Conservation (phyloP, 2,113 vertebrate genomes). For the Erpornis zantholeuca region DNA sequence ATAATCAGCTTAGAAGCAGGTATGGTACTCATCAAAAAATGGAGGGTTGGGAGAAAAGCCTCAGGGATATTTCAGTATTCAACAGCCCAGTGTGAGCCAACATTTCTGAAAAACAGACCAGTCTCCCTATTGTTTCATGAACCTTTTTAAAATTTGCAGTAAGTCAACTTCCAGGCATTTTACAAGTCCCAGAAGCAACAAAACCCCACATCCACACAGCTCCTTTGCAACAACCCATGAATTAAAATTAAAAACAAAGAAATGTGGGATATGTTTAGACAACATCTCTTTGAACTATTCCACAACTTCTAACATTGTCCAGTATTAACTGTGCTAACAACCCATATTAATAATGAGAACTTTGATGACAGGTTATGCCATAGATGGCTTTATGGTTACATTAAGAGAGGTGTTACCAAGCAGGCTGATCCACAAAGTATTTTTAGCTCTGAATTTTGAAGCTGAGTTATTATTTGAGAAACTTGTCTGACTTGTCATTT, state of each 20-base stretch:
- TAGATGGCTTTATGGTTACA: background rate
- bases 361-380: background rate
- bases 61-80: constrained; percentile 3
- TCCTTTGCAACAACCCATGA: background rate
- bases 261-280: background rate
- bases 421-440: background rate
- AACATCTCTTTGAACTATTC: background rate
- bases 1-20: constrained; percentile 4
- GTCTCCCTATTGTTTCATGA: background rate
- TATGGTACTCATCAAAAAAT: background rate
- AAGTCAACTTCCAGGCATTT: constrained; percentile 20
- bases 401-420: constrained; percentile 8
- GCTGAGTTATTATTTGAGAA: background rate
- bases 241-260: background rate
- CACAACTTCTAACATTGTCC: background rate
- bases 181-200: background rate
- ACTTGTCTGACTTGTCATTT: constrained; percentile 46
- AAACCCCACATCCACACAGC: background rate
- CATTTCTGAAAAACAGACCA: background rate
- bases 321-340: background rate
- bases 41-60: constrained; percentile 7
- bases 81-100: constrained; percentile 14
- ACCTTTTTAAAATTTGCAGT: constrained; percentile 22
- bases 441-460: constrained; percentile 48
- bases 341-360: background rate